Evolutionary conservation across 1,140 invertebrate species (phyloP).

Genomic region (Lepidurus packardi): DNA sequence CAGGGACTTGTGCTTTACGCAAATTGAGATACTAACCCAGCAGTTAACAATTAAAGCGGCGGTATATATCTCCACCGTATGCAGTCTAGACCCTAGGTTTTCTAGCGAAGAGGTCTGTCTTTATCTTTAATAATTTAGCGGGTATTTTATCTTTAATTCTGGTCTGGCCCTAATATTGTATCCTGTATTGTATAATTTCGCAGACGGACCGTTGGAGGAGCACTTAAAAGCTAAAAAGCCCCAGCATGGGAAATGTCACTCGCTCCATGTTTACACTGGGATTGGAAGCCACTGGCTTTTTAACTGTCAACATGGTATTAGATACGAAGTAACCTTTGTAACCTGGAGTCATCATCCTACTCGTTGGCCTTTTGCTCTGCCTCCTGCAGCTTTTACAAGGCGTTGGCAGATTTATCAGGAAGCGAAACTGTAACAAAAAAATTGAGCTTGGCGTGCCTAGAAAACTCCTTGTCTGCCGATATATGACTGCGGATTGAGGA

Average conservation of each 20-base stretch:
- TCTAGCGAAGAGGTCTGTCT: not conserved
- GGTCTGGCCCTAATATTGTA: too few species aligned
- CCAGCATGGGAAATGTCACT: slow-evolving; percentile 12
- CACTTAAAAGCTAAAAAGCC: not conserved
- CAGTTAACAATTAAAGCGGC: not conserved
- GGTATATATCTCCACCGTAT: not conserved
- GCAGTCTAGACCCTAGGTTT: not conserved
- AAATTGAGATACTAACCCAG: not conserved
- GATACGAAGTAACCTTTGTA: slow-evolving; percentile 8
- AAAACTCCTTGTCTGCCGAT: too few species aligned
- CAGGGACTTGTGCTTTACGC: not conserved
- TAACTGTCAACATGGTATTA: not conserved
- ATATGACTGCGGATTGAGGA: too few species aligned
- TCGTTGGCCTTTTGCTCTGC: slow-evolving; percentile 3
- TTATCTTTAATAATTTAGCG: too few species aligned
- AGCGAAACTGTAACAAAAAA: not conserved
- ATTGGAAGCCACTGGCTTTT: not conserved
- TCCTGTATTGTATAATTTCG: not conserved
- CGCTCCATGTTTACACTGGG: not conserved
- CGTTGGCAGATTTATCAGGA: not conserved
- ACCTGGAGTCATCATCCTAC: not conserved
- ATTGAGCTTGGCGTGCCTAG: too few species aligned
- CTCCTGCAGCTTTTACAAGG: slow-evolving; percentile 21
- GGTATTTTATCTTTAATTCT: too few species aligned
- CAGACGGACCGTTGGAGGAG: not conserved